Evolutionary conservation across 2,113 vertebrate genomes (phyloP), one percentile per base, ranked within the genome.

Genomic region (Xyrauchen texanus): DNA sequence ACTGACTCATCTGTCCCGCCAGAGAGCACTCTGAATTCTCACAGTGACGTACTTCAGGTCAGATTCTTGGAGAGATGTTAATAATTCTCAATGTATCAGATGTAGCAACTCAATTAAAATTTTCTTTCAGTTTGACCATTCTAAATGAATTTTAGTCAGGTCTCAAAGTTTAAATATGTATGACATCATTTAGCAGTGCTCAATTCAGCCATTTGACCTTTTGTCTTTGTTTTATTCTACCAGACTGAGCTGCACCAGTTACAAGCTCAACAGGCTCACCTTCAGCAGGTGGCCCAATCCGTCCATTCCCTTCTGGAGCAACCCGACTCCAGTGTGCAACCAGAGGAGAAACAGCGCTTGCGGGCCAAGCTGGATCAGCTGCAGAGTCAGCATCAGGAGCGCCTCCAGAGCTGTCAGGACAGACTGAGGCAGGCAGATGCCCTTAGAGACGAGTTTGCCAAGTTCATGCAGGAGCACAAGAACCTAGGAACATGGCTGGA

Each of bases 391-490:
- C 98, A 97, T 46, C 75, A 92, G 0, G 84, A 93, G 5, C 81
- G 86, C 6, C 87, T 98, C 9, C 71, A 93, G 3, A 90, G 66
- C 57, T 93, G 96, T 0, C 97, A 98, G 86, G 77, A 86, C 6
- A 93, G 85, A 61, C 88, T 99, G 78, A 96, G 96, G 65, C 92
- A 85, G 10, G 92, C 81, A 0, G 97, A 98, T 74, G 85, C 89
- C 6, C 90, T 98, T 16, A 80, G 91, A 64, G 97, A 99, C 0
- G 97, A 99, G 86, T 88, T 98, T 47, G 90, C 91, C 0, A 98
- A 98, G 76, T 99, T 98, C 87, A 78, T 97, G n/a, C 89, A 91
- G 81, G 98, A 99, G 21, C 93, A 96, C 0, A 87, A 89, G 6
- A 90, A 93, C 83, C 93, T 99, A 9, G 90, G 92, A 9, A 78